phyloP scores from a whole-genome alignment of 2,113 vertebrate genomes.

The Gallinago paraguaiae region DNA sequence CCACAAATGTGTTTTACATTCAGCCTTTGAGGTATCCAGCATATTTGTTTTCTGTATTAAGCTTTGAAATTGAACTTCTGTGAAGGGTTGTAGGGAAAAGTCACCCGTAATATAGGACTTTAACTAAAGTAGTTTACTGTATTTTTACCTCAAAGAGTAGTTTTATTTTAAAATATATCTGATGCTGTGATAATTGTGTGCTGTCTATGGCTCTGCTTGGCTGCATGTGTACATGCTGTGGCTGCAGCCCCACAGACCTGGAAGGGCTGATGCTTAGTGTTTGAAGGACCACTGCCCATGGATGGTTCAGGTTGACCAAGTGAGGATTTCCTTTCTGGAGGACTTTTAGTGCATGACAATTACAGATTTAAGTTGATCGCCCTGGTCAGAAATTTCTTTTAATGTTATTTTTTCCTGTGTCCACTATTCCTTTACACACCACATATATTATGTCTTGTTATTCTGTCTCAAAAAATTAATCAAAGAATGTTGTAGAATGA shows the following conservation, averaged over 20 bases:
- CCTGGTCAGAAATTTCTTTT: not conserved
- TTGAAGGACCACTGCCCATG: not conserved
- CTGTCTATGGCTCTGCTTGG: not conserved
- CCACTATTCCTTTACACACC: not conserved
- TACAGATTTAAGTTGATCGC: not conserved
- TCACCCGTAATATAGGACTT: not conserved
- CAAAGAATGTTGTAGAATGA: not conserved
- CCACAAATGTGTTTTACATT: not conserved
- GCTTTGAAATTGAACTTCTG: conserved; percentile 31
- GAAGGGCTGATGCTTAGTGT: not conserved
- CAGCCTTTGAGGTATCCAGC: conserved; percentile 23
- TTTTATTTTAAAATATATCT: not conserved
- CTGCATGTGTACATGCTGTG: not conserved
- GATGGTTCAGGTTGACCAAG: not conserved
- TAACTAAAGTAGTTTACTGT: not conserved
- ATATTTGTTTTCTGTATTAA: conserved; percentile 54
- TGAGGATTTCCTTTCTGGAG: not conserved
- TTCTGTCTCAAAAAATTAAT: not conserved
- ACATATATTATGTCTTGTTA: not conserved
- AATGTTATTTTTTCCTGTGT: not conserved
- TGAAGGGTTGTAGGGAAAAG: not conserved
- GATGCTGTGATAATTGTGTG: not conserved
- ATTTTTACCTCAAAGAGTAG: not conserved
- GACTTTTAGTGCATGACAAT: not conserved
- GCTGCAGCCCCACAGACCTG: fast-evolving